Conservation (phyloP, 2,888 invertebrate species). For the Argyresthia goedartella region DNA sequence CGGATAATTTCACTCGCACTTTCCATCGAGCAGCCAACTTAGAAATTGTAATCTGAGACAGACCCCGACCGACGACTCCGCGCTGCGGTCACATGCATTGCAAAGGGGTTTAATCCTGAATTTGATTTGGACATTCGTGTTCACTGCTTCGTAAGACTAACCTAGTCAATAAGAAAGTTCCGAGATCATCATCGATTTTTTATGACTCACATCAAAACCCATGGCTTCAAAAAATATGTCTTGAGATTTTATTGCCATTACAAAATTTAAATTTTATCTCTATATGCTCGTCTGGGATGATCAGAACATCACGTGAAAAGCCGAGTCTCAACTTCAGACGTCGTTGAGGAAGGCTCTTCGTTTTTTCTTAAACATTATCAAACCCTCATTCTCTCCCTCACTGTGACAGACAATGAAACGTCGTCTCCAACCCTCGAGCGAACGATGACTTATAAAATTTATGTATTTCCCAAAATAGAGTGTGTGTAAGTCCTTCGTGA, state of each 20-base stretch:
- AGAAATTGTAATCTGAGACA: slow-evolving; percentile 9
- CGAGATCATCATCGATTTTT: neutral
- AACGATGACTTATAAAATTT: too few relatives aligned
- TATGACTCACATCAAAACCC: too few relatives aligned
- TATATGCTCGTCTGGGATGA: too few relatives aligned
- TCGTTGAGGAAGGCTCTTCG: too few relatives aligned
- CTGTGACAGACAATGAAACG: neutral
- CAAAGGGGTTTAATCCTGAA: slow-evolving; percentile 1
- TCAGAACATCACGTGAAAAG: too few relatives aligned
- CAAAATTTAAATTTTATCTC: too few relatives aligned
- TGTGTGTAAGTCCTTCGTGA: neutral
- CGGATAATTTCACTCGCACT: slow-evolving; percentile 21
- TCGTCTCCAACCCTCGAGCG: neutral
- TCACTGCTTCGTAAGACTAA: neutral
- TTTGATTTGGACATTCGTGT: neutral
- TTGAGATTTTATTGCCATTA: too few relatives aligned
- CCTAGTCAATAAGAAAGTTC: neutral
- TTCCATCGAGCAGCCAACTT: slow-evolving; percentile 13
- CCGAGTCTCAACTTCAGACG: too few relatives aligned
- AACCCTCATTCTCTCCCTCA: neutral
- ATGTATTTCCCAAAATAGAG: neutral
- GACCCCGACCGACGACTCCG: slow-evolving; percentile 1
- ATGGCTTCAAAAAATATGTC: too few relatives aligned
- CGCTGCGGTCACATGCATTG: slow-evolving; percentile 3
- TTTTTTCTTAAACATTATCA: too few relatives aligned